Percentiles rank a stretch among this genome's conserved stretches.
These are phyloP conservation scores for Xestia ashworthii DNA, from an alignment of 2,888 invertebrate genomes.

Conservation along the genomic window DNA sequence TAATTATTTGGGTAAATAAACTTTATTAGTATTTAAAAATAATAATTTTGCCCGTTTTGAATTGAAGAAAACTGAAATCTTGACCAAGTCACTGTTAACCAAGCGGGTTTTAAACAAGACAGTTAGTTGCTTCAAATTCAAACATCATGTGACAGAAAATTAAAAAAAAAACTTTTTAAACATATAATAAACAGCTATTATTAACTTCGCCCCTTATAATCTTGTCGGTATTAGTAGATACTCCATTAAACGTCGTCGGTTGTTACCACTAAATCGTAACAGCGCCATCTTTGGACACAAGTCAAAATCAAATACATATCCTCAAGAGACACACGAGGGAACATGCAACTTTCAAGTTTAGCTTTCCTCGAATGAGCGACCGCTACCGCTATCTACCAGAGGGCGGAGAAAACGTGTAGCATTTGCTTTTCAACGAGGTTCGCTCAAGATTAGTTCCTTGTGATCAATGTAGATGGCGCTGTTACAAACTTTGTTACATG, in stretches of 20 bases:
- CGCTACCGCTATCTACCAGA: constrained; percentile 50
- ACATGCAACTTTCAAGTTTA: background rate
- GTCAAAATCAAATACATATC: constrained; percentile 5
- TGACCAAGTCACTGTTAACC: no score
- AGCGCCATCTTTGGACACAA: constrained; percentile 41
- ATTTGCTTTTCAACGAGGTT: constrained; percentile 4
- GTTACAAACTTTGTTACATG: background rate
- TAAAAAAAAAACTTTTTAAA: background rate
- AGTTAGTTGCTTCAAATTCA: background rate
- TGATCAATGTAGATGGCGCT: constrained; percentile 52
- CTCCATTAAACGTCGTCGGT: background rate
- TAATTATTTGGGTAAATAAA: no score
- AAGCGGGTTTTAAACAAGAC: background rate
- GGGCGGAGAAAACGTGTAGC: background rate
- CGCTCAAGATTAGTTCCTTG: background rate
- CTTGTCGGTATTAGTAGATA: background rate
- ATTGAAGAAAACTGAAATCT: background rate
- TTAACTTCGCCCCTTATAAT: background rate
- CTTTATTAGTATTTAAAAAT: background rate
- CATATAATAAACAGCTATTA: background rate
- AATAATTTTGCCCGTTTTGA: background rate
- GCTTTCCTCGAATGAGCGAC: background rate
- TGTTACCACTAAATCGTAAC: background rate
- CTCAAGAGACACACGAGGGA: background rate
- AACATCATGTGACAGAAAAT: background rate